Conservation (phyloP, 2,888 invertebrate species). For the Acleris literana region DNA sequence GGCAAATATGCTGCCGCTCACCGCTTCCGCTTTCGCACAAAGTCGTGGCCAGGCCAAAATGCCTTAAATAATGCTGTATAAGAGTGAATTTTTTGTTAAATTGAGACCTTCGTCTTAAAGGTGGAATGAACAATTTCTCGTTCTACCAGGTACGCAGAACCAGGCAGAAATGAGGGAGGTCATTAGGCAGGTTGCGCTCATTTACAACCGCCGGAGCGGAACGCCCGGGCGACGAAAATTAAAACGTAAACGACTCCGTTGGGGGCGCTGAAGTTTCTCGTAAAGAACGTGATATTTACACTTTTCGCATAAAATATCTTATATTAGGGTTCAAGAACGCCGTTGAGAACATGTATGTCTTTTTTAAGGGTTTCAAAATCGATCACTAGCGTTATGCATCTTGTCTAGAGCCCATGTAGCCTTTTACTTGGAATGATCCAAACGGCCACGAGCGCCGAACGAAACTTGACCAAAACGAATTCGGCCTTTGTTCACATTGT, state of each 20-base stretch:
- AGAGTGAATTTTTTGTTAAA: not conserved
- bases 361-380: too few species aligned
- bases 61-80: too few species aligned
- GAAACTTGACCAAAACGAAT: too few species aligned
- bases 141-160: conserved; percentile 16
- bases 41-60: too few species aligned
- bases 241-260: conserved; percentile 29
- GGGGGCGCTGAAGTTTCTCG: conserved; percentile 14
- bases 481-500: too few species aligned
- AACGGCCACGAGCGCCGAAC: too few species aligned
- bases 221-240: conserved; percentile 22
- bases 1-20: too few species aligned
- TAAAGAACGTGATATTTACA: conserved; percentile 14
- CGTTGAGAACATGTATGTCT: not conserved
- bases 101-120: not conserved
- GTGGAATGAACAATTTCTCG: conserved; percentile 1
- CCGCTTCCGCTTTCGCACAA: too few species aligned
- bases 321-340: not conserved
- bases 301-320: conserved; percentile 6
- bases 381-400: too few species aligned
- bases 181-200: conserved; percentile 28
- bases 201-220: conserved; percentile 24
- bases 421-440: too few species aligned
- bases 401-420: too few species aligned
- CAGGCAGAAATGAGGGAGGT: conserved; percentile 11